Evolutionary conservation across 2,797 vertebrate genomes (phyloP).

Genomic region (Malacoraja senta): DNA sequence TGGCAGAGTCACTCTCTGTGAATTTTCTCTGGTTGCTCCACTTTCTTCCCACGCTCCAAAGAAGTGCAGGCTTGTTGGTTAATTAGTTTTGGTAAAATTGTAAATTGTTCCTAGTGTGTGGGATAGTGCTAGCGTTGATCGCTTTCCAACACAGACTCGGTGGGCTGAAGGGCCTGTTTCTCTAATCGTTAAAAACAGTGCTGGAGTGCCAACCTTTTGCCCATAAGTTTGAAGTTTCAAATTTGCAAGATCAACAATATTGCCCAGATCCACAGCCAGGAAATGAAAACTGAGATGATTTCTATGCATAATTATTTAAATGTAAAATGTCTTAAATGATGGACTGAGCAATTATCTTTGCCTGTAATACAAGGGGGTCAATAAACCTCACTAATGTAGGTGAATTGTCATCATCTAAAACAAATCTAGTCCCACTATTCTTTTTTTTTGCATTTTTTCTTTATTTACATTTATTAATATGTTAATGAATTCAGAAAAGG

Average conservation of each 20-base stretch:
- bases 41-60: too few relatives aligned
- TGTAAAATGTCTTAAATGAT: not conserved
- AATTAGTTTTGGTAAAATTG: too few relatives aligned
- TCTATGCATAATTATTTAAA: not conserved
- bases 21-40: too few relatives aligned
- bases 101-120: too few relatives aligned
- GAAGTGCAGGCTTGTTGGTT: too few relatives aligned
- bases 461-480: conserved; percentile 39
- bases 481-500: conserved; percentile 58
- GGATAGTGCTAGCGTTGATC: too few relatives aligned
- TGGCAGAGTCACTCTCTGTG: not conserved
- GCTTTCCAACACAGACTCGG: too few relatives aligned
- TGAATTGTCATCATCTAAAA: not conserved
- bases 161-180: too few relatives aligned
- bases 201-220: too few relatives aligned
- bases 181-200: too few relatives aligned
- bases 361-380: not conserved
- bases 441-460: not conserved
- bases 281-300: not conserved
- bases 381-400: not conserved
- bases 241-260: not conserved
- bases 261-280: not conserved
- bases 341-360: not conserved
- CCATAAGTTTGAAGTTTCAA: not conserved
- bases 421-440: not conserved